Evolutionary conservation across 2,113 vertebrate genomes (phyloP).

Genomic region (Bubo scandiacus): DNA sequence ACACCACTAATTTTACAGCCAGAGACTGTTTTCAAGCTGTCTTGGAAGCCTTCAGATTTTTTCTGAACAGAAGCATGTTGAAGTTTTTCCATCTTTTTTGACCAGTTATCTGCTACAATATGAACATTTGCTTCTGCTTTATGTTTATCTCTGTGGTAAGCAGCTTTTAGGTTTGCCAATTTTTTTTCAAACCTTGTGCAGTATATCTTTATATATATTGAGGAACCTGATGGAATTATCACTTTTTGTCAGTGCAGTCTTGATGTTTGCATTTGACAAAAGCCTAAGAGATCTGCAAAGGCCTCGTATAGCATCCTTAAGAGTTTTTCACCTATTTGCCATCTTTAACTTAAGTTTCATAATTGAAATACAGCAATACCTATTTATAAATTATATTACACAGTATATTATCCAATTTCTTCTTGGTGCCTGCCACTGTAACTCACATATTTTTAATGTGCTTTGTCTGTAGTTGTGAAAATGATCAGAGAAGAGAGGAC

Average conservation of each 20-base stretch:
- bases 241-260: not conserved
- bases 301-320: not conserved
- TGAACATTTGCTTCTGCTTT: conserved; percentile 15
- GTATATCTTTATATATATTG: not conserved
- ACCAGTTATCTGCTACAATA: not conserved
- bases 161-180: not conserved
- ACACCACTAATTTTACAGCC: conserved; percentile 18
- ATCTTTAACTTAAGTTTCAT: not conserved
- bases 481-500: not conserved
- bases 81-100: not conserved
- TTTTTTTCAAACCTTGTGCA: not conserved
- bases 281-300: not conserved
- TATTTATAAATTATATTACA: too few relatives aligned
- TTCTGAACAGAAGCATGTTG: not conserved
- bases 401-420: not conserved
- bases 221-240: not conserved
- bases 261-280: not conserved
- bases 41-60: not conserved
- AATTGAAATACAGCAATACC: not conserved
- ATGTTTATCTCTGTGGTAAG: not conserved
- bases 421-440: not conserved
- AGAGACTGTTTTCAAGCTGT: conserved; percentile 28
- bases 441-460: not conserved
- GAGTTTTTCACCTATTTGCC: not conserved
- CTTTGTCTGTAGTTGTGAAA: not conserved